These are phyloP conservation scores for Sminthurinus aureus DNA, from an alignment of 2,888 invertebrate species.

Conservation along the genomic window DNA sequence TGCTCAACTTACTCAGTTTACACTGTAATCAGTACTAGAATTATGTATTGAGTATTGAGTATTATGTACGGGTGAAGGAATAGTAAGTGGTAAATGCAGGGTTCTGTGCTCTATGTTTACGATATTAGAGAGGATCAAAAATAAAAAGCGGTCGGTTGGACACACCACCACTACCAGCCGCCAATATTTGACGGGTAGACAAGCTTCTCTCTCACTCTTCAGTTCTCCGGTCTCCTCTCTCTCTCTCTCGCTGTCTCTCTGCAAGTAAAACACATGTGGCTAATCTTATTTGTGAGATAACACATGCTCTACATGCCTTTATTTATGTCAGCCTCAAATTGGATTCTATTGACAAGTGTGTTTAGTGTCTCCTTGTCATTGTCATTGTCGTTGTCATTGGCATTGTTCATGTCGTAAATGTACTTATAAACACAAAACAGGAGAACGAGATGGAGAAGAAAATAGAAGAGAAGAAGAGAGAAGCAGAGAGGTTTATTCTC, in stretches of 20 bases:
- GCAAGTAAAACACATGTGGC: constrained; percentile 38
- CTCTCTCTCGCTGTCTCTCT: background rate
- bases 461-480: background rate
- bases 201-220: background rate
- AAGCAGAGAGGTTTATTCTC: background rate
- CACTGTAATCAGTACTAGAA: too few relatives aligned
- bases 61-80: background rate
- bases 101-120: background rate
- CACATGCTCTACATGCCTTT: constrained; percentile 39
- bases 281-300: constrained; percentile 38
- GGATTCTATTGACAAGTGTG: constrained; percentile 36
- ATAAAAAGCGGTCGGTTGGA: constrained; percentile 14
- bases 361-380: constrained; percentile 24
- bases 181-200: constrained; percentile 16
- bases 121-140: background rate
- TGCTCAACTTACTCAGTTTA: too few relatives aligned
- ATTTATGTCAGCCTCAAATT: constrained; percentile 37
- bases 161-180: constrained; percentile 3
- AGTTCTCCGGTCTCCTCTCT: too few relatives aligned
- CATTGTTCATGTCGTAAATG: background rate
- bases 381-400: background rate
- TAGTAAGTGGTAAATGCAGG: background rate
- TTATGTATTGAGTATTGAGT: too few relatives aligned
- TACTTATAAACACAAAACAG: too few relatives aligned
- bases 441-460: background rate